phyloP scores from a whole-genome alignment of 2,888 invertebrate genomes.

The Mactromeris polynyma region DNA sequence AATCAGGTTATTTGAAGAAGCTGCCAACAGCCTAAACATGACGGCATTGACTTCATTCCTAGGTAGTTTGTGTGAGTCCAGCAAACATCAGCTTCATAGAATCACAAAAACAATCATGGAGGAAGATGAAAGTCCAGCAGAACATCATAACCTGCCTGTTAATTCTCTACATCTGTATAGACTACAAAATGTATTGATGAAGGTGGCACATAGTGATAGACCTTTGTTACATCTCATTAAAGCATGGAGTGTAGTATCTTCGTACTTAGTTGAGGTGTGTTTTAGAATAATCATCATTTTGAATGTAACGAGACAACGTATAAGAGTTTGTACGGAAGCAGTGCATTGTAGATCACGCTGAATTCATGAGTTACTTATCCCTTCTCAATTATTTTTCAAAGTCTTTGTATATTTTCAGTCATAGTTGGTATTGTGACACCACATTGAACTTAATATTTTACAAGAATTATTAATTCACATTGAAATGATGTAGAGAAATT shows the following conservation, averaged over 20 bases:
- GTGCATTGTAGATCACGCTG: too few species aligned
- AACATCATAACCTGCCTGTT: slow-evolving; percentile 76
- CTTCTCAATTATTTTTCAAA: too few species aligned
- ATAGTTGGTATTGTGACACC: too few species aligned
- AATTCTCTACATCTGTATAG: slow-evolving; percentile 91
- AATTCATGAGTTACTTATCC: too few species aligned
- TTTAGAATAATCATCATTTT: too few species aligned
- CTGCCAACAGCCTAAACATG: slow-evolving; percentile 94
- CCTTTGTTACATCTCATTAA: slow-evolving; percentile 96
- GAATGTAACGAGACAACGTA: too few species aligned
- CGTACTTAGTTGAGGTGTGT: slow-evolving; percentile 96
- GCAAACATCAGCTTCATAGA: slow-evolving; percentile 92
- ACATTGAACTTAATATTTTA: too few species aligned
- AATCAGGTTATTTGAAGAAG: slow-evolving; percentile 94
- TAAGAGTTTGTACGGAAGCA: too few species aligned
- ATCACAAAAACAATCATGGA: slow-evolving; percentile 59
- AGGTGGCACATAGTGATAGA: slow-evolving; percentile 94
- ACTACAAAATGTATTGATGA: slow-evolving; percentile 95
- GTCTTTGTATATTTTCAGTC: too few species aligned
- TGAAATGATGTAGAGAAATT: too few species aligned
- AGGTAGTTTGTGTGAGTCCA: slow-evolving; percentile 94
- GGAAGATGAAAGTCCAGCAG: slow-evolving; percentile 71
- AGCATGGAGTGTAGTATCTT: slow-evolving; percentile 96
- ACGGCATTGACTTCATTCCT: slow-evolving; percentile 94
- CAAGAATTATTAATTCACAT: too few species aligned